Evolutionary conservation across 2,888 invertebrate species (phyloP).

Genomic region (Proisotoma minuta): DNA sequence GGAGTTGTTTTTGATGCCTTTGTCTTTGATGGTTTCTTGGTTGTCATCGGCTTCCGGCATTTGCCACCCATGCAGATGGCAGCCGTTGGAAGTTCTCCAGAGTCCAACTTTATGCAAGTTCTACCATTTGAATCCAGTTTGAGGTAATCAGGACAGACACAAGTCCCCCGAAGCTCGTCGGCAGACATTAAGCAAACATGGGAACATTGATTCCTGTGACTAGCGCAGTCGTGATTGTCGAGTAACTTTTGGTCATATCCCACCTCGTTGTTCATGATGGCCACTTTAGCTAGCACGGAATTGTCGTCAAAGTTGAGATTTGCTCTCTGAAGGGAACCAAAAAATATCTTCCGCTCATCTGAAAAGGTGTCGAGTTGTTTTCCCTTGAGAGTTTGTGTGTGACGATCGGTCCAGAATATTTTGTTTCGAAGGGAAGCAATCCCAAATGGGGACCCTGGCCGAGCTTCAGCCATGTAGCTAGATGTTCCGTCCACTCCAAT

Average conservation of each 20-base stretch:
- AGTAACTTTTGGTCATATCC: conserved; percentile 20
- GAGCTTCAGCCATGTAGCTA: conserved; percentile 12
- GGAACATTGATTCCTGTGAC: conserved; percentile 47
- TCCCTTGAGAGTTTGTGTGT: conserved; percentile 24
- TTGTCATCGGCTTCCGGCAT: background rate
- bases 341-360: conserved; percentile 23
- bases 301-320: conserved; percentile 11
- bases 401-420: conserved; percentile 43
- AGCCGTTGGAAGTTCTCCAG: background rate
- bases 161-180: conserved; percentile 34
- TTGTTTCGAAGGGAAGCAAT: conserved; percentile 33
- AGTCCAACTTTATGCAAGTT: conserved; percentile 43
- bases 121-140: conserved; percentile 47
- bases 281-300: conserved; percentile 36
- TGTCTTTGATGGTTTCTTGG: background rate
- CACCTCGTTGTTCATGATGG: conserved; percentile 32
- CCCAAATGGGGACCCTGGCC: conserved; percentile 33
- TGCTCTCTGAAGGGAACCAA: conserved; percentile 12
- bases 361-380: conserved; percentile 8
- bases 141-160: conserved; percentile 51
- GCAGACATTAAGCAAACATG: conserved; percentile 51
- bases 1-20: background rate
- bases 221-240: conserved; percentile 37
- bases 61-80: background rate
- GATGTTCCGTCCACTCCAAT: conserved; percentile 26